Base-by-base conservation (phyloP, 1,140 invertebrate species). In the Tetragonula clypearis region DNA sequence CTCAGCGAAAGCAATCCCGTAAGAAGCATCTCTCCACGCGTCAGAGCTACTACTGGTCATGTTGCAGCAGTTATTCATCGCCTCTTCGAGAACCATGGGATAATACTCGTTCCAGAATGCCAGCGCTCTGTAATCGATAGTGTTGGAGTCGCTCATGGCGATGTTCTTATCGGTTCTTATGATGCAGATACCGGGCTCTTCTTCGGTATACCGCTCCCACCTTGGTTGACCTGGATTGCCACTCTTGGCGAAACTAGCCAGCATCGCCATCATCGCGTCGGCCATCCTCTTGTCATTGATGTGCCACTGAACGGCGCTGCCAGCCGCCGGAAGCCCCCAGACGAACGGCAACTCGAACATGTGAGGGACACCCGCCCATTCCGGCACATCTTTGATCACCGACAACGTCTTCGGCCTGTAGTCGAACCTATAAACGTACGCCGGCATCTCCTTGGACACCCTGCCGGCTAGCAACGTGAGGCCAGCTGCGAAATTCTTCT, bases 71-170 rank as follows among this genome's bases (percentile, higher is more conserved):
- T 96, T 96, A 75, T 93, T 91, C 3, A 95, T 96, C 1, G 97
- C 96, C 80, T 97, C 95, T 90, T 96, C 95, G 1, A 97, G 88
- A 19, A 98, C 95, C 92, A 95, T 97, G 0, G 97, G 97, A 92
- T 97, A 98, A 90, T 97, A 97, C 62, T 97, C 96, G 90, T 97
- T 97, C 97, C 97, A 98, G 94, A 98, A 98, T 68, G 96, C 96
- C 86, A 98, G 95, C 15, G 97, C 96, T 90, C 97, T 97, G 91
- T 97, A 97, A 94, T 97, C 96, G 1, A 97, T 95, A 17, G 93
- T 95, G 2, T 93, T 94, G 2, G 96, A 90, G 79, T 96, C 95
- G 86, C 96, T 97, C 96, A 97, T 97, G 79, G 96, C 97, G 86
- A 97, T 97, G 86, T 96, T 97, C 74, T 96, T 96, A 88, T 97